Base-by-base conservation (phyloP, 1,140 invertebrate species). In the Nomia melanderi region DNA sequence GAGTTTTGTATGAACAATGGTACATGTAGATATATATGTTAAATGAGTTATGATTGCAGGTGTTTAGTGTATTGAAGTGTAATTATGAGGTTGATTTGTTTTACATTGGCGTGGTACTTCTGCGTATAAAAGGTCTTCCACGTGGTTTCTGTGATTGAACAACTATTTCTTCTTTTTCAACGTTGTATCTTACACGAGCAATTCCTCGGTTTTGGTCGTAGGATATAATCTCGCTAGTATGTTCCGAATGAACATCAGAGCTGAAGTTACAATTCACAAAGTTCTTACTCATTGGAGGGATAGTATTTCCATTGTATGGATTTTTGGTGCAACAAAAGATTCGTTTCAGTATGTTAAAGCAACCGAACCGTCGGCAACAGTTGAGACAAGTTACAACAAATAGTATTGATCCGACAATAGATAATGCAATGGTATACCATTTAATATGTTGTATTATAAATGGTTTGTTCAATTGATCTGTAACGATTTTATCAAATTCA, bases 401-500 rank as follows among this genome's bases (percentile, higher is more conserved):
- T 23, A 44, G 2, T 0, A 63, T 4, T 1, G 36, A 11, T 27
- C 23, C 5, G 12, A 63, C 44, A 25, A 27, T 17, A 17, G 36
- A 36, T 25, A 63, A 23, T 11, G 12, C 36, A 14, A 63, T 41
- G 2, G 60, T 44, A 11, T 63, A 63, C 60, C 60, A 63, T 11
- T 41, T 63, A 12, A 23, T 27, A 8, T 63, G 60, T 27, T 23
- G 41, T 7, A 63, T 7, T 2, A 63, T 63, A 12, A 63, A 63
- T 27, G 36, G 36, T 27, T 63, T 8, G 7, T 63, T 63, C 17
- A 63, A 41, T 41, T 63, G 60, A 6, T 63, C 39, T 1, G 39
- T 63, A 44, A 63, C 39, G 7, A 63, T 63, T 17, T 63, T 36
- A 17, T 44, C 60, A 1, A 63, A 63, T 27, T 63, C 60, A 1